Evolutionary conservation across 2,888 invertebrate genomes (phyloP).

Genomic region (Biston betularia): DNA sequence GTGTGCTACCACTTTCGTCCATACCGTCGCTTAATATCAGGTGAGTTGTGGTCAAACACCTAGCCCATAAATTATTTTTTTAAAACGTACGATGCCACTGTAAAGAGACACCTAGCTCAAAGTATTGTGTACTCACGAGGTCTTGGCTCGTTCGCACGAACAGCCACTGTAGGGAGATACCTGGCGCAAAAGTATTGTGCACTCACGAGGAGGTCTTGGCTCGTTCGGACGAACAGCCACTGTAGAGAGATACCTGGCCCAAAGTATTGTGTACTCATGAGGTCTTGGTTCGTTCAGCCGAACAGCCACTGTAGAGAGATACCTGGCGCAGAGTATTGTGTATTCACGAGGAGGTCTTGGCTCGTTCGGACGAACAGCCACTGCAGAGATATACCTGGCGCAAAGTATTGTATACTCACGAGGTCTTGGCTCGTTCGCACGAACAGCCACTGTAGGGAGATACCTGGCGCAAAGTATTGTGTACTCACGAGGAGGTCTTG

Average conservation of each 20-base stretch:
- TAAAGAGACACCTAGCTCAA: background rate
- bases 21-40: too few species aligned
- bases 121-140: background rate
- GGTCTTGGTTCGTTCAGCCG: too few species aligned
- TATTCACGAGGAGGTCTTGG: background rate
- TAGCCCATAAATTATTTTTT: too few species aligned
- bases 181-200: background rate
- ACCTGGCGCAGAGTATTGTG: background rate
- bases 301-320: too few species aligned
- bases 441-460: background rate
- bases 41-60: background rate
- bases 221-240: background rate
- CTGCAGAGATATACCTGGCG: background rate
- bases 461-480: background rate
- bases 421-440: background rate
- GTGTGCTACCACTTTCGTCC: too few species aligned
- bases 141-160: background rate
- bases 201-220: background rate
- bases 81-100: too few species aligned
- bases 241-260: too few species aligned
- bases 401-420: background rate
- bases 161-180: too few species aligned
- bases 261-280: too few species aligned
- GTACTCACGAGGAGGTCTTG: constrained; percentile 70
- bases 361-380: background rate